Evolutionary conservation across 2,113 vertebrate species (phyloP).

Genomic region (Ceyx margarethae): DNA sequence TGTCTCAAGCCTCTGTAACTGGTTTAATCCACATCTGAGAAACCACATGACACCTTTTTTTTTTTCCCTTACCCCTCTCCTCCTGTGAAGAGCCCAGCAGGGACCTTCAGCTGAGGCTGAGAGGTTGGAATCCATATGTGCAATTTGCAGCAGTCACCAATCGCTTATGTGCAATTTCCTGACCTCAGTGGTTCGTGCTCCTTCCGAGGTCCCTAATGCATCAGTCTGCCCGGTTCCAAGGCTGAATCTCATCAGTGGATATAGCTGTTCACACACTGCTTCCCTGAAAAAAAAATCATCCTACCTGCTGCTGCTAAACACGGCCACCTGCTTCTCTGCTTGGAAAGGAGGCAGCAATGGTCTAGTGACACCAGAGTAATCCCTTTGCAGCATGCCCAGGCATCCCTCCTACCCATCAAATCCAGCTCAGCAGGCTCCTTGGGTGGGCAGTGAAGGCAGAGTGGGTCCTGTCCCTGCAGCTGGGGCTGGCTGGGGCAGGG

Average conservation of each 20-base stretch:
- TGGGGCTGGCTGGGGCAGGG: not conserved
- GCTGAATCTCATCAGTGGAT: not conserved
- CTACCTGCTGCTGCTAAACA: not conserved
- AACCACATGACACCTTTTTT: not conserved
- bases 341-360: not conserved
- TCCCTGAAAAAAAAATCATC: not conserved
- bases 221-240: not conserved
- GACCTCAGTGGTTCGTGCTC: not conserved
- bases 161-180: not conserved
- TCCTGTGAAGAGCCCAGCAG: not conserved
- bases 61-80: not conserved
- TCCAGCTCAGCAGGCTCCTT: not conserved
- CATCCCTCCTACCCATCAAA: rapidly evolving
- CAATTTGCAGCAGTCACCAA: not conserved
- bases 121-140: not conserved
- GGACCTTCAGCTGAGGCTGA: not conserved
- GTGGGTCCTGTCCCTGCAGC: not conserved
- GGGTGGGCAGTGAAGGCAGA: rapidly evolving
- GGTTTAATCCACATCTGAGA: not conserved
- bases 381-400: not conserved
- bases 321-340: not conserved
- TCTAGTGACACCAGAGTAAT: rapidly evolving
- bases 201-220: not conserved
- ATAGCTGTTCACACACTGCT: not conserved
- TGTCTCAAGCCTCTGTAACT: not conserved